Conservation (phyloP, 2,113 vertebrate genomes). For the Psammodynastes pulverulentus region DNA sequence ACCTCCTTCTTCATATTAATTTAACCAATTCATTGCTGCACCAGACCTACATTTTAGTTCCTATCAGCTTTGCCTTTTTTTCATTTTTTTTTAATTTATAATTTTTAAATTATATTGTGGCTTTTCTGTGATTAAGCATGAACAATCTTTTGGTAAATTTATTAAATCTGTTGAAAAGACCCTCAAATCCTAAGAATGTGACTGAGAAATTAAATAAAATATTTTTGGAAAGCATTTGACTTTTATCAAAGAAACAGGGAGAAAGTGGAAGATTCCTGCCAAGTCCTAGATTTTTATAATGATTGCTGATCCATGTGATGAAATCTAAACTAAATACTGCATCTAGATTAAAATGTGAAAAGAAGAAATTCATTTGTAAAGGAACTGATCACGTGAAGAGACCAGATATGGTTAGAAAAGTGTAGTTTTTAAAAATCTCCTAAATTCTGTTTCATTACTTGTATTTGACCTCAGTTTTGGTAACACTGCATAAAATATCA, state of each 20-base stretch:
- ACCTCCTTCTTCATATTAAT: neutral
- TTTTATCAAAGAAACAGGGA: neutral
- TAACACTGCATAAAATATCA: neutral
- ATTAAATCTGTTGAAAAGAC: neutral
- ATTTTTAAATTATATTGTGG: neutral
- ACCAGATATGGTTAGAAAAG: neutral
- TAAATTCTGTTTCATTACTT: neutral
- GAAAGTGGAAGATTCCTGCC: neutral
- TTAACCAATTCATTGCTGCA: neutral
- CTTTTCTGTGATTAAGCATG: neutral
- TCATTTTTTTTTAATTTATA: too few species aligned
- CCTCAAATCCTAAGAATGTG: neutral
- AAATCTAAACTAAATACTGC: neutral
- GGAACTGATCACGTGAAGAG: neutral
- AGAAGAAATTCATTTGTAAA: neutral
- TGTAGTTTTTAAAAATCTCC: neutral
- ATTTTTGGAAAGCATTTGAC: neutral
- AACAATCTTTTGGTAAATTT: neutral
- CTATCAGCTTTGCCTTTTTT: neutral
- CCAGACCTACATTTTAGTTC: neutral
- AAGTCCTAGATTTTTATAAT: neutral
- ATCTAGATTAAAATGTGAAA: neutral
- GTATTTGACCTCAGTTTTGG: neutral
- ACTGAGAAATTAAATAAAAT: neutral
- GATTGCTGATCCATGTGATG: neutral